Evolutionary conservation across 2,113 vertebrate species (phyloP), one percentile per base, ranked within the genome.

Genomic region (Nestor notabilis): DNA sequence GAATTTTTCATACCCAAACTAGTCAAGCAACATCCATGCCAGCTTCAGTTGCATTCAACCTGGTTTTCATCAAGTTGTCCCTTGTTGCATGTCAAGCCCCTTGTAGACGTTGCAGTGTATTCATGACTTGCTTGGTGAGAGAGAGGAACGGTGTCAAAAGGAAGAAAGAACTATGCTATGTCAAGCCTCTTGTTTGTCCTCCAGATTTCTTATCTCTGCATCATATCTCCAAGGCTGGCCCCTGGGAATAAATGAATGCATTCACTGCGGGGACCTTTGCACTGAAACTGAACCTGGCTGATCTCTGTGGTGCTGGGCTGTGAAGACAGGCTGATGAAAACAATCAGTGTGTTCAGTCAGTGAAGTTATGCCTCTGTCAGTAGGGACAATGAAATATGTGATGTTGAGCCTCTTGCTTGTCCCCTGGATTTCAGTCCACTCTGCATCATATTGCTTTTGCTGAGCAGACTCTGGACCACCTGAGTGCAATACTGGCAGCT

Each of bases 271-370:
- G 50, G 46, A 80, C 46, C 49, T 82, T 44, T 86, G 55, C 63
- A 49, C 58, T 39, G 71, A 64, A 78, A 77, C 37, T 47, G 65
- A 86, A 72, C 70, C 60, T 7, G 0, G 39, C 58, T 86, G 87
- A 70, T 83, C 50, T 91, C 68, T 49, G 63, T 13, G 47, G 68
- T 5, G 1, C 33, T 65, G 69, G 76, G 53, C 64, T 90, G 53
- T 61, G 74, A 81, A 87, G 87, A 41, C 86, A 72, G 69, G 76
- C 60, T 69, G 83, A 87, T 6, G 13, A 86, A 68, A 47, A 78
- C 82, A 90, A 84, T 81, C 55, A 60, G 81, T n/a, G n/a, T n/a
- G n/a, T n/a, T n/a, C n/a, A 66, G 84, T 75, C 79, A 83, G 35
- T 60, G 85, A 52, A 82, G 84, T 64, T 79, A 74, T 64, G 71